A percentile compares a stretch with the other conserved stretches of the same genome.
Evolutionary conservation across 53 echinoderm and acorn worm species (phyloP).

Genomic region (Echinometra lucunter): DNA sequence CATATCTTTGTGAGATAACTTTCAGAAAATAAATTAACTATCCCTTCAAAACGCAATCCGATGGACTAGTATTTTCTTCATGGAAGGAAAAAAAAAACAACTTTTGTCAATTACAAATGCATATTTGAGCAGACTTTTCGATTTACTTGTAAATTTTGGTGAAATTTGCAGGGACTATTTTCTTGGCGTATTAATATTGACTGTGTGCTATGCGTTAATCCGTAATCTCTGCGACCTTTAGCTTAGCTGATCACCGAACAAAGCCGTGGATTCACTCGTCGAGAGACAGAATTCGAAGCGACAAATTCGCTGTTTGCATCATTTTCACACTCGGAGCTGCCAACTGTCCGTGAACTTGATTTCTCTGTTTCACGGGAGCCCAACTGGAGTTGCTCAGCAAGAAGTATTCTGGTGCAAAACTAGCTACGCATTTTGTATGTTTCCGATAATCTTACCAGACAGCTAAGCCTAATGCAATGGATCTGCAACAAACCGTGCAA

Average conservation of each 20-base stretch:
- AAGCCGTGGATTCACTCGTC: slow-evolving; percentile 75
- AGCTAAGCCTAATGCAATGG: slow-evolving; percentile 81
- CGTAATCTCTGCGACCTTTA: slow-evolving; percentile 81
- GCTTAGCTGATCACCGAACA: slow-evolving; percentile 88
- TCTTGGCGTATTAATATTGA: slow-evolving; percentile 51
- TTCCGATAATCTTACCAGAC: slow-evolving; percentile 68
- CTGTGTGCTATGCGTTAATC: slow-evolving; percentile 76
- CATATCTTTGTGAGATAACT: neutral
- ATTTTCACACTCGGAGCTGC: slow-evolving; percentile 52
- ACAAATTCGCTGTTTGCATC: slow-evolving; percentile 60
- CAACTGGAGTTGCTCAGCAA: slow-evolving; percentile 63
- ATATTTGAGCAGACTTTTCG: neutral
- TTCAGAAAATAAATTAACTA: neutral
- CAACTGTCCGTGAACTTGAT: neutral
- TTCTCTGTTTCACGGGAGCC: slow-evolving; percentile 43
- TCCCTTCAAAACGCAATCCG: neutral
- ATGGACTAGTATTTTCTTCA: neutral
- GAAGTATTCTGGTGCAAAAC: slow-evolving; percentile 67
- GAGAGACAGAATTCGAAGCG: slow-evolving; percentile 74
- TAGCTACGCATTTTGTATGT: slow-evolving; percentile 50
- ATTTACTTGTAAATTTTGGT: neutral
- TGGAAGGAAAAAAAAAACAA: neutral
- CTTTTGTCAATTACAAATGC: neutral
- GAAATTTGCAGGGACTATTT: slow-evolving; percentile 40
- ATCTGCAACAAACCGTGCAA: slow-evolving; percentile 79